phyloP scores from a whole-genome alignment of 2,113 vertebrate species.

The Parus major region DNA sequence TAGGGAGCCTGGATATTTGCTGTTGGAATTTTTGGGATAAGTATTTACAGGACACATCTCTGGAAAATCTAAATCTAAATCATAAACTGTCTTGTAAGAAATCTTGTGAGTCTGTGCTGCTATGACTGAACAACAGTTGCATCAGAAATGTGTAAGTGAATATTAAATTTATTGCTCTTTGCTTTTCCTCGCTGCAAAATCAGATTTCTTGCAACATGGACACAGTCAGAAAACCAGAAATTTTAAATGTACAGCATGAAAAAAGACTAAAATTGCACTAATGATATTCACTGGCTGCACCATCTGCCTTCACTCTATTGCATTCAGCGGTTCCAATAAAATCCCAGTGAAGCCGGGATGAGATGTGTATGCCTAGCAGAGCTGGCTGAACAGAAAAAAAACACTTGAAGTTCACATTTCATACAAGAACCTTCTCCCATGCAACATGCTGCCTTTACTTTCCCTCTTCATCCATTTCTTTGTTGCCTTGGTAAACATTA shows the following conservation, averaged over 20 bases:
- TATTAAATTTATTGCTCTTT: background rate
- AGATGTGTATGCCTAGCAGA: background rate
- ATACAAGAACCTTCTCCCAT: background rate
- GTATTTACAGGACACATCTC: background rate
- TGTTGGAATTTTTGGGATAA: background rate
- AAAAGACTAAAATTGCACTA: background rate
- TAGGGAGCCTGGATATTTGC: background rate
- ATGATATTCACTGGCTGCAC: background rate
- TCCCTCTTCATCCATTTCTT: background rate
- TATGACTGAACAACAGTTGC: background rate
- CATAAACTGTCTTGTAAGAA: background rate
- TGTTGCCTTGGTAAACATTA: background rate
- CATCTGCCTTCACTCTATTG: background rate
- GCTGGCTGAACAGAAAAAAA: background rate
- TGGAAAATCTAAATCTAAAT: background rate
- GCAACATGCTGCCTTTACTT: background rate
- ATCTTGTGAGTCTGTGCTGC: background rate
- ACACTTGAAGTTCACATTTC: background rate
- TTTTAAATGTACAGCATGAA: background rate
- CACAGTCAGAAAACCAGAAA: background rate
- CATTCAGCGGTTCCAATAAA: background rate
- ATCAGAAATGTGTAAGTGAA: background rate
- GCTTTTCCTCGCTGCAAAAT: background rate
- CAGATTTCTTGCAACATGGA: background rate
- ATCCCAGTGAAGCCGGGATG: background rate